Evolutionary conservation across 2,113 vertebrate genomes (phyloP).

Genomic region (Prolemur simus): DNA sequence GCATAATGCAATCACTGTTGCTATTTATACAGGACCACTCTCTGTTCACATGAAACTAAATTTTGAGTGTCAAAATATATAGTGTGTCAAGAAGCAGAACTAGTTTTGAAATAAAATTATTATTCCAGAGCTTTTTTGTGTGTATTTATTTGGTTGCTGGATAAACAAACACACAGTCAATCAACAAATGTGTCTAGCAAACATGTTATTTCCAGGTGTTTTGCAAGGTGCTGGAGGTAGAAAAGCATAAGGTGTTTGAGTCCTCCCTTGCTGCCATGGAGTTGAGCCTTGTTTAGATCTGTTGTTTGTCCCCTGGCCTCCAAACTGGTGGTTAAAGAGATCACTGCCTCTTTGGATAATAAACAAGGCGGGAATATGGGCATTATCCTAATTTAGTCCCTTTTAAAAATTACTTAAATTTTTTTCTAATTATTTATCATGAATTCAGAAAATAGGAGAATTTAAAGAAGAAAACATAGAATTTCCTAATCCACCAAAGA

Average conservation of each 20-base stretch:
- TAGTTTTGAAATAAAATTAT: not conserved
- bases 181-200: not conserved
- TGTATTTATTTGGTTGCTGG: not conserved
- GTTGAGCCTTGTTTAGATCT: not conserved
- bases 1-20: not conserved
- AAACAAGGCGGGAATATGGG: not conserved
- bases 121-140: not conserved
- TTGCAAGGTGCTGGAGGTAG: not conserved
- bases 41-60: not conserved
- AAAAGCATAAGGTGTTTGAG: not conserved
- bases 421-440: not conserved
- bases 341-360: not conserved
- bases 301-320: not conserved
- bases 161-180: not conserved
- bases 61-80: not conserved
- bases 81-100: not conserved
- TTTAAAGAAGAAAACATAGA: conserved; percentile 8
- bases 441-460: not conserved
- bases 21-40: not conserved
- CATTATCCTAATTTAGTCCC: not conserved
- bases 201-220: not conserved
- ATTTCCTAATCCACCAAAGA: not conserved
- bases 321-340: not conserved
- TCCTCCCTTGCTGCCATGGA: not conserved
- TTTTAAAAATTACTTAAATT: not conserved